Evolutionary conservation across 2,113 vertebrate genomes (phyloP), one percentile per base, ranked within the genome.

Genomic region (Lophochroa leadbeateri): DNA sequence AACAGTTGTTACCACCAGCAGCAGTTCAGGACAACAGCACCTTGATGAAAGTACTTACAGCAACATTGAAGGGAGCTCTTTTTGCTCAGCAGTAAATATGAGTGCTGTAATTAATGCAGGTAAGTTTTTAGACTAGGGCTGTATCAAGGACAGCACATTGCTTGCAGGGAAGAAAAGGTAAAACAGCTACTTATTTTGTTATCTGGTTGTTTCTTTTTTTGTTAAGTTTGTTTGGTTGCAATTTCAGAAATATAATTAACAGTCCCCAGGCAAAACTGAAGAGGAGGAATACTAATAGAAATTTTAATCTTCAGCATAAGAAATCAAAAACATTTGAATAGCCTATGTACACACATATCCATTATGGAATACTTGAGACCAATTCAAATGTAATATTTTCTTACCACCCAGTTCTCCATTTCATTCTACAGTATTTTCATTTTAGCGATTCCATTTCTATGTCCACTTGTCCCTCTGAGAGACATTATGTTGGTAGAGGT

Each of bases 271-370:
- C 37, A 37, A 37, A 37, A 37, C 37, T 37, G 37, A 37, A 37
- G 37, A 37, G 37, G 37, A 37, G 37, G 95, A 97, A 97, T 97
- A 93, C 85, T 96, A 96, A 97, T 96, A 94, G 87, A 80, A 96
- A 96, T 93, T 94, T 94, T 95, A 96, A 97, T 97, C 93, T 94
- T 65, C 82, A 88, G 80, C 84, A 90, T 88, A 82, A 96, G 91
- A 97, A 95, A 92, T 89, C 76, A 92, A 91, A 96, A 96, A 75
- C 79, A 93, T 96, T 83, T 95, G 92, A 96, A 94, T 94, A 96
- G 46, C 78, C 72, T 87, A 44, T 85, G 41, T 82, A 93, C 44
- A 90, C 83, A 83, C 53, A 60, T 76, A 96, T 91, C 65, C 79
- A 93, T 97, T 97, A 97, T 96, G 93, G 92, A 95, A 88, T 90